Conservation (phyloP, 2,888 invertebrate genomes). For the Agonopterix subpropinquella region DNA sequence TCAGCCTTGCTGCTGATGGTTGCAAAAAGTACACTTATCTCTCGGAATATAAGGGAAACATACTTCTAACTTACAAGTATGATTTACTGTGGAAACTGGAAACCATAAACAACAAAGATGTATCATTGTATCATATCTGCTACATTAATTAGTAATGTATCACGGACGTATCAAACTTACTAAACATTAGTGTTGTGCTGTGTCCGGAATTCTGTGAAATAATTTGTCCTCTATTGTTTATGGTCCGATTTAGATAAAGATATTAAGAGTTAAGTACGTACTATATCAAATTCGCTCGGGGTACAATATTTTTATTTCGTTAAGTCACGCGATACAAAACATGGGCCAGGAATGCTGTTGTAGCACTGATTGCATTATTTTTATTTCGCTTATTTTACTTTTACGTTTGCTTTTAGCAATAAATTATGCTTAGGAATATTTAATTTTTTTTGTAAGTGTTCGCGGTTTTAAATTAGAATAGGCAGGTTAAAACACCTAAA, state of each 20-base stretch:
- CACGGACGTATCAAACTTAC: background rate
- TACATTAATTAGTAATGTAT: slow-evolving; percentile 2
- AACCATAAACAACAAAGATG: background rate
- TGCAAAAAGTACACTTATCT: no score
- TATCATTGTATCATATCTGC: background rate
- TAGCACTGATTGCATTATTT: slow-evolving; percentile 41
- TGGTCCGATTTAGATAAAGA: slow-evolving; percentile 64
- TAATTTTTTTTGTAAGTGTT: no score
- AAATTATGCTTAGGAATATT: no score
- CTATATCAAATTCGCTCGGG: slow-evolving; percentile 63
- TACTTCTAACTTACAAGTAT: background rate
- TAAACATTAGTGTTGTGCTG: background rate
- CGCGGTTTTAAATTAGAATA: no score
- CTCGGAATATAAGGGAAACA: no score
- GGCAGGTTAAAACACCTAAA: no score
- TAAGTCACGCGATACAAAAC: slow-evolving; percentile 58
- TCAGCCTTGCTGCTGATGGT: no score
- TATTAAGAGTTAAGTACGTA: slow-evolving; percentile 58
- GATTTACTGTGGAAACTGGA: background rate
- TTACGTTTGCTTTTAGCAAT: no score
- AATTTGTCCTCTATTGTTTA: slow-evolving; percentile 47
- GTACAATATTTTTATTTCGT: slow-evolving; percentile 46
- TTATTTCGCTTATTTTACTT: slow-evolving; percentile 6
- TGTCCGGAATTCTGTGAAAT: slow-evolving; percentile 23
- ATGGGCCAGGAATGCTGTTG: slow-evolving; percentile 56